These are phyloP conservation scores for Fabriciana adippe DNA, from an alignment of 2,888 invertebrate species.

Conservation along the genomic window DNA sequence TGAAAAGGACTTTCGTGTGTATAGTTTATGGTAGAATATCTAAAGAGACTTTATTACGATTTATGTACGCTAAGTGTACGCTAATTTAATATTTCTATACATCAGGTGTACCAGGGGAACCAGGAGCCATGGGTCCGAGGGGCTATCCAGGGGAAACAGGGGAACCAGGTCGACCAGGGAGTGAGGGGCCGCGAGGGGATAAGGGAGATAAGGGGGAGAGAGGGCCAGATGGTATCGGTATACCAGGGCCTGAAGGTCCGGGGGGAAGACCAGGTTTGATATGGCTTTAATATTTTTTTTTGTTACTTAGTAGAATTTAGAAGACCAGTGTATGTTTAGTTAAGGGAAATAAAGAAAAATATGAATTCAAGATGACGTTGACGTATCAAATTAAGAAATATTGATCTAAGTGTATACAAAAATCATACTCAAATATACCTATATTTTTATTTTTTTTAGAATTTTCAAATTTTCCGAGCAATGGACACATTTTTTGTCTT, in stretches of 20 bases:
- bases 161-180: conserved; percentile 85
- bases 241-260: conserved; percentile 88
- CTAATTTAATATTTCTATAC: conserved; percentile 3
- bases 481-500: too few relatives aligned
- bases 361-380: too few relatives aligned
- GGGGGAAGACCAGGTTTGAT: conserved; percentile 84
- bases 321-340: not conserved
- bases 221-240: conserved; percentile 87
- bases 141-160: conserved; percentile 89
- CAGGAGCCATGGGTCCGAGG: conserved; percentile 85
- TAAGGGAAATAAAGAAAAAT: too few relatives aligned
- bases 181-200: conserved; percentile 83
- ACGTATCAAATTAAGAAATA: too few relatives aligned
- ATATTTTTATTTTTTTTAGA: too few relatives aligned
- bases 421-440: too few relatives aligned
- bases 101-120: conserved; percentile 84
- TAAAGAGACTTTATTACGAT: too few relatives aligned
- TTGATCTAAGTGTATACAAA: too few relatives aligned
- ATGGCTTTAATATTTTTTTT: not conserved
- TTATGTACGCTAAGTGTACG: not conserved
- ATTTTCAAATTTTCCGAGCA: too few relatives aligned
- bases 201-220: conserved; percentile 89
- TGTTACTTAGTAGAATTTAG: not conserved
- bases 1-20: too few relatives aligned
- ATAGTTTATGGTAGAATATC: too few relatives aligned